These are phyloP conservation scores for Corythornis vintsioides DNA, from an alignment of 2,113 vertebrate species.

Conservation along the genomic window DNA sequence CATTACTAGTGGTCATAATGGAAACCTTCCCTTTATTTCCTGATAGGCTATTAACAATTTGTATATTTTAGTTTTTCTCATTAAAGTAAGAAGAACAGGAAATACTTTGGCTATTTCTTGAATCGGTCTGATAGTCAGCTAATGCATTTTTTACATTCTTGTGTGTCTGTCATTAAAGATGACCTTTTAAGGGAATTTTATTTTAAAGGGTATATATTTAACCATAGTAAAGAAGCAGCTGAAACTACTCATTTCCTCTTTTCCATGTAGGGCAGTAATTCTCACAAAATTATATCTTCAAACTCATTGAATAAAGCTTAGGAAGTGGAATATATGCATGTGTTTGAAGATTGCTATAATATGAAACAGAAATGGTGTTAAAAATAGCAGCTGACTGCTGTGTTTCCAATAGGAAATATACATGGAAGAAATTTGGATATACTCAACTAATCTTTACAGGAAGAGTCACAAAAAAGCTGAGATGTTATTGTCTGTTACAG, in stretches of 20 bases:
- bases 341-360: neutral
- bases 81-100: neutral
- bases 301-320: neutral
- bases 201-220: neutral
- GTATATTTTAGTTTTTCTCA: neutral
- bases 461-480: neutral
- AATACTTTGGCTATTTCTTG: constrained; percentile 19
- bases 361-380: neutral
- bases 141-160: neutral
- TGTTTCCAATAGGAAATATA: neutral
- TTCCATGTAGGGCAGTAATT: neutral
- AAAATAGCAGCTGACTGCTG: neutral
- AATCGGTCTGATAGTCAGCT: neutral
- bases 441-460: neutral
- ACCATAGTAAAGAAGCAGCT: neutral
- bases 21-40: neutral
- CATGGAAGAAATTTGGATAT: neutral
- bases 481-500: neutral
- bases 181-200: neutral
- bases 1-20: neutral
- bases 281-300: neutral
- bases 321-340: neutral
- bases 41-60: neutral
- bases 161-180: neutral
- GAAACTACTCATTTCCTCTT: neutral